These are phyloP conservation scores for Druon quercuslanigerum DNA, from an alignment of 1,140 invertebrate genomes.

Conservation along the genomic window DNA sequence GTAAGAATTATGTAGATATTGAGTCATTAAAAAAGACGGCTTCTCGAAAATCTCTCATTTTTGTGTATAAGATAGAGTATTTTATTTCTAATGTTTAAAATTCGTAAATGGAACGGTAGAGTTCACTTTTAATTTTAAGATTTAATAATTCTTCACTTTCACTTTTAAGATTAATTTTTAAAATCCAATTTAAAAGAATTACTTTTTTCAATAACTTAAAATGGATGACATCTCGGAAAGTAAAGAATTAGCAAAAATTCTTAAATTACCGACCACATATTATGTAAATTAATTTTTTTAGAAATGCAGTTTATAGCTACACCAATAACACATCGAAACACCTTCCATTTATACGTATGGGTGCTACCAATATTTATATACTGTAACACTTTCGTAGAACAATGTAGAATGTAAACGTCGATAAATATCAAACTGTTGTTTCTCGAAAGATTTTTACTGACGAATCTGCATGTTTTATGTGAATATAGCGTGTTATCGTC, in stretches of 20 bases:
- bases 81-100: not conserved
- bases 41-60: too few species aligned
- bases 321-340: conserved; percentile 56
- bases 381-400: conserved; percentile 22
- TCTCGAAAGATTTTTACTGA: conserved; percentile 76
- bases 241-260: too few species aligned
- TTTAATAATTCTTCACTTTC: conserved; percentile 24
- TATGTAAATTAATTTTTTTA: not conserved
- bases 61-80: too few species aligned
- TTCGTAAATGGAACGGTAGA: conserved; percentile 39
- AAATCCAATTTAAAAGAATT: conserved; percentile 21
- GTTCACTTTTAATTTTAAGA: conserved; percentile 44
- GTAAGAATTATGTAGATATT: too few species aligned
- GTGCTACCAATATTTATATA: conserved; percentile 39
- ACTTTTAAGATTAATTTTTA: conserved; percentile 11
- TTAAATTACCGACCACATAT: not conserved
- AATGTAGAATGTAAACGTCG: conserved; percentile 27
- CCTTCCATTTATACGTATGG: conserved; percentile 10
- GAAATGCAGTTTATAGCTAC: conserved; percentile 53
- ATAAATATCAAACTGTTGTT: conserved; percentile 73
- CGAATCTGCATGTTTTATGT: conserved; percentile 75
- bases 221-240: too few species aligned
- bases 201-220: too few species aligned
- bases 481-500: conserved; percentile 75
- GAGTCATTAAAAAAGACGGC: too few species aligned